Evolutionary conservation across 1,140 invertebrate genomes (phyloP).

Genomic region (Calliphora vicina): DNA sequence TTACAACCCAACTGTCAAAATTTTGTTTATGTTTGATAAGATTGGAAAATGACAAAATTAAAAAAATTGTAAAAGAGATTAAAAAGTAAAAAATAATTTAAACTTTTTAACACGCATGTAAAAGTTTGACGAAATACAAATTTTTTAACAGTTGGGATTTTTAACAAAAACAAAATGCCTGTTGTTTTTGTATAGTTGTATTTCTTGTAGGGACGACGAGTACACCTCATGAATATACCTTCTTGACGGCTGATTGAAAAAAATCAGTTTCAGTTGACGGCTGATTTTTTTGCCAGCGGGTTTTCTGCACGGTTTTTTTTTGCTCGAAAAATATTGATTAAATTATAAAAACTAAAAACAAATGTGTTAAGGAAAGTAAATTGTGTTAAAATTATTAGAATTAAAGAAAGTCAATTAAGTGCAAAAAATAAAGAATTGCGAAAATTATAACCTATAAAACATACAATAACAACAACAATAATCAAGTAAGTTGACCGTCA

Average conservation of each 20-base stretch:
- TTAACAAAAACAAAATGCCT: no score
- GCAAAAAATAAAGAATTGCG: background rate
- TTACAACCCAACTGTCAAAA: no score
- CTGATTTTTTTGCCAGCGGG: background rate
- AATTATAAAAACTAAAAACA: background rate
- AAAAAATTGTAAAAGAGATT: no score
- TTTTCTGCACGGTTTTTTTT: background rate
- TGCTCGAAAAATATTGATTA: background rate
- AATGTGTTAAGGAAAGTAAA: conserved; percentile 1
- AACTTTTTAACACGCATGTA: no score
- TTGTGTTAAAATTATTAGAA: background rate
- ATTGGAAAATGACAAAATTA: no score
- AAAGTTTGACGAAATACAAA: no score
- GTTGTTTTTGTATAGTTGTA: no score
- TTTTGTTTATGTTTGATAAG: no score
- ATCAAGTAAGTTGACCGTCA: conserved; percentile 2
- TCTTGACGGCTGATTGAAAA: background rate
- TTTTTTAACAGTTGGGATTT: no score
- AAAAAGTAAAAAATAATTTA: no score
- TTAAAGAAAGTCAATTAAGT: background rate
- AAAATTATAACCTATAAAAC: background rate
- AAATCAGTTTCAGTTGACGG: background rate
- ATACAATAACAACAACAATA: background rate
- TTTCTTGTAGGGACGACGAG: no score
- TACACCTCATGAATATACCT: no score